Percentiles rank a stretch among this genome's conserved stretches.
phyloP scores from a whole-genome alignment of 2,113 vertebrate species.

The Clarias gariepinus region DNA sequence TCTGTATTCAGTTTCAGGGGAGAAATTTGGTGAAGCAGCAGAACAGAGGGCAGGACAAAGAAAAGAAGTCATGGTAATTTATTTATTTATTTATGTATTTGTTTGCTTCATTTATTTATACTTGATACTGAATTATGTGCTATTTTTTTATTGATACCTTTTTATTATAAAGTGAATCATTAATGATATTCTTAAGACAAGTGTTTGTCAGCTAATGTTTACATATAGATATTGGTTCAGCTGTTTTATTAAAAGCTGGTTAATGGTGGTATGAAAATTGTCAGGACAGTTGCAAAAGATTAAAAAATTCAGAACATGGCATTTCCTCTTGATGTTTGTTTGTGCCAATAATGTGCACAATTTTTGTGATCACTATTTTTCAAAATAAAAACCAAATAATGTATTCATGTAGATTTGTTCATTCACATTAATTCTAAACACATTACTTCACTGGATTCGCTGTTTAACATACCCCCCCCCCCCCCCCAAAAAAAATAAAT shows the following conservation, averaged over 20 bases:
- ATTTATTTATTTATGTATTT: constrained; percentile 6
- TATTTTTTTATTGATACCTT: background rate
- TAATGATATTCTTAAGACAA: background rate
- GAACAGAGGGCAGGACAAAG: constrained; percentile 61
- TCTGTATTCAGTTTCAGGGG: constrained; percentile 66
- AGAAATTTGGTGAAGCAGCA: constrained; percentile 60
- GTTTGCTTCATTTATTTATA: background rate
- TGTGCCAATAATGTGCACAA: too few species aligned
- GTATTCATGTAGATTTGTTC: too few species aligned
- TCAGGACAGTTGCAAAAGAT: too few species aligned
- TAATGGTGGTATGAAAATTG: background rate
- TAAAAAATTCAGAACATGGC: too few species aligned
- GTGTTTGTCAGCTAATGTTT: background rate
- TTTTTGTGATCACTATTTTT: too few species aligned
- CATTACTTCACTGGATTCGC: too few species aligned
- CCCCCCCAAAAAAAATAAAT: too few species aligned
- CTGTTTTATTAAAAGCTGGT: background rate
- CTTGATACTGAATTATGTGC: background rate
- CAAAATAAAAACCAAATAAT: too few species aligned
- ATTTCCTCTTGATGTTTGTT: too few species aligned
- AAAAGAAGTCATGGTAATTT: constrained; percentile 66
- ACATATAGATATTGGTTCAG: background rate
- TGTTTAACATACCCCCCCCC: too few species aligned
- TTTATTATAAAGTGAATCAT: background rate
- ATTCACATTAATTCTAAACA: too few species aligned